Evolutionary conservation across 2,797 vertebrate genomes (phyloP), one percentile per base, ranked within the genome.

Genomic region (Phaenicophaeus curvirostris): DNA sequence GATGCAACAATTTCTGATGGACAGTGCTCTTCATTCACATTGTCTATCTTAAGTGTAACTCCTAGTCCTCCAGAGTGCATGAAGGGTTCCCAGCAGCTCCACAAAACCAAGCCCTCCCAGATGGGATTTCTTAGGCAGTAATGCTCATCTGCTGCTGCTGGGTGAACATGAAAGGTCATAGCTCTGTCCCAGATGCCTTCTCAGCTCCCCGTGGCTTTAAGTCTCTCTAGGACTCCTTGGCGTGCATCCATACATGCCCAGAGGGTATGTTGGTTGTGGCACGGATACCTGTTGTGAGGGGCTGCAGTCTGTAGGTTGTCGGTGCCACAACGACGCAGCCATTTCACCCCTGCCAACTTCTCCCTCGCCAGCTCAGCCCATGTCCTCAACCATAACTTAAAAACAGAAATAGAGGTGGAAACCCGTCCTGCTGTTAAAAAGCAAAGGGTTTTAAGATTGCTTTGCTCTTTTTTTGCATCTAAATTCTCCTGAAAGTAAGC

Each of bases 231-330:
- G 21, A 31, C 71, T 80, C 15, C 37, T 68, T 63, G 54, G n/a
- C 2, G 1, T 66, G n/a, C 16, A 0, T 27, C 27, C 20, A 4
- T 65, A 0, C 12, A 0, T 35, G 27, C 66, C 57, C 8, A 8
- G 44, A 21, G 25, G 15, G 4, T 28, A 4, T 28, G n/a, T 8
- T 78, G 65, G 25, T 20, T 58, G 72, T 41, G 90, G 61, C 72
- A 23, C 73, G 51, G 25, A 31, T 77, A 15, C 20, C 23, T 65
- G 62, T n/a, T 55, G 15, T 41, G 74, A 39, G 48, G 24, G 44
- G 42, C 51, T 85, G 42, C 33, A 23, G 39, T 25, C 44, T 74
- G 0, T 42, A 63, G 50, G 31, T 50, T 80, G 44, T 51, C 76
- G 35, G 20, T 62, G 53, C 41, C 48, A 27, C 67, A 27, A 2